phyloP scores from a whole-genome alignment of 1,140 invertebrate genomes.

The Dinoponera quadriceps region DNA sequence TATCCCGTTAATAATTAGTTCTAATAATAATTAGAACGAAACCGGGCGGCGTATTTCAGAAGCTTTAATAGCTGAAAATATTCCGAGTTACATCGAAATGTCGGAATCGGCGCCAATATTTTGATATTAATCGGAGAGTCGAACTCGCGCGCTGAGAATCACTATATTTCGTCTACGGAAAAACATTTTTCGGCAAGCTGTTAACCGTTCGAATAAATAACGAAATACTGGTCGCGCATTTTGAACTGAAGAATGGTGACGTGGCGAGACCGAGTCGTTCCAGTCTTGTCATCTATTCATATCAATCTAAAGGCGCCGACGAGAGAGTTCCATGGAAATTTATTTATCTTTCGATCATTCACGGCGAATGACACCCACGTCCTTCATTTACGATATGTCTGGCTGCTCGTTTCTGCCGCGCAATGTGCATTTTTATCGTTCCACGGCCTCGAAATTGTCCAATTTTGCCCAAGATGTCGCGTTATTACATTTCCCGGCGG shows the following conservation, averaged over 20 bases:
- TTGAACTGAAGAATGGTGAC: slow-evolving; percentile 35
- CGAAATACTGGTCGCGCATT: slow-evolving; percentile 18
- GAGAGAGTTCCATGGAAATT: slow-evolving; percentile 52
- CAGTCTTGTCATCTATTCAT: slow-evolving; percentile 52
- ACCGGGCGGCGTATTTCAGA: too few species aligned
- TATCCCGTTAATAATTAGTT: too few species aligned
- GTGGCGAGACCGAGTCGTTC: slow-evolving; percentile 41
- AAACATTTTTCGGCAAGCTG: slow-evolving; percentile 26
- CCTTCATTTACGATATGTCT: slow-evolving; percentile 30
- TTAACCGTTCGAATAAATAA: slow-evolving; percentile 28
- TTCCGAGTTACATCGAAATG: too few species aligned
- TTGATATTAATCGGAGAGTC: too few species aligned
- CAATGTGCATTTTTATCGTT: slow-evolving; percentile 4
- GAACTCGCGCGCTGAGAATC: too few species aligned
- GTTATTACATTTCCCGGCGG: neutral
- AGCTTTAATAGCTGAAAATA: neutral
- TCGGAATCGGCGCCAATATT: too few species aligned
- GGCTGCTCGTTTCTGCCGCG: neutral
- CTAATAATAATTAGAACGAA: too few species aligned
- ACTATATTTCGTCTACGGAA: slow-evolving; percentile 5
- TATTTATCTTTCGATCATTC: slow-evolving; percentile 51
- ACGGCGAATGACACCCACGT: slow-evolving; percentile 43
- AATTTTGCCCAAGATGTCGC: neutral
- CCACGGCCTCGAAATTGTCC: slow-evolving; percentile 1
- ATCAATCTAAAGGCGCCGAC: slow-evolving; percentile 33